phyloP scores from a whole-genome alignment of 2,797 vertebrate genomes.

The Phoeniculus purpureus region DNA sequence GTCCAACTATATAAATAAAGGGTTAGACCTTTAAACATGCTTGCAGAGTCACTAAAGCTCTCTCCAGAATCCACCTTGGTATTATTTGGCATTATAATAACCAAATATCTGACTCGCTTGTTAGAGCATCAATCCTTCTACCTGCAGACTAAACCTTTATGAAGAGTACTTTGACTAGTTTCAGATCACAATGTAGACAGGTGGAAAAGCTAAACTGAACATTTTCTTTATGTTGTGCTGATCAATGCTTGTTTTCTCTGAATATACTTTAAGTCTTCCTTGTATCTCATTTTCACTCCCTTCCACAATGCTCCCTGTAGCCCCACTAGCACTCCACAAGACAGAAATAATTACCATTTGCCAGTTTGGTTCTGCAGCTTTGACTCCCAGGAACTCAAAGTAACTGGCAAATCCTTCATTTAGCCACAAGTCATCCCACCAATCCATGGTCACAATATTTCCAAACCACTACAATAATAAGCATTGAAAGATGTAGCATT shows the following conservation, averaged over 20 bases:
- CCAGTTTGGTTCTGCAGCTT: conserved; percentile 83
- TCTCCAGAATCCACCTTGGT: neutral
- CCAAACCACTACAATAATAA: conserved; percentile 92
- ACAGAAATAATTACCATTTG: conserved; percentile 84
- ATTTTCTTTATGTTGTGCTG: neutral
- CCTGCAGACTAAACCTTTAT: neutral
- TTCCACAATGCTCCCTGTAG: neutral
- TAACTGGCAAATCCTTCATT: conserved; percentile 98
- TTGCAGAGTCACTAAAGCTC: neutral
- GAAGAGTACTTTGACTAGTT: neutral
- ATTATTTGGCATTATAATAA: neutral
- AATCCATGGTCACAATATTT: conserved; percentile 97
- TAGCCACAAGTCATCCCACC: conserved; percentile 99
- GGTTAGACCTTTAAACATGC: neutral
- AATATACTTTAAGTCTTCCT: neutral
- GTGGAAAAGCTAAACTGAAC: neutral
- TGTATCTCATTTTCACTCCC: neutral
- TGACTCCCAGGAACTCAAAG: conserved; percentile 92
- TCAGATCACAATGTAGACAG: neutral
- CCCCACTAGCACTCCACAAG: neutral
- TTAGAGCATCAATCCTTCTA: neutral
- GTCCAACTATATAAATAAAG: too few species aligned
- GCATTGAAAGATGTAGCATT: neutral
- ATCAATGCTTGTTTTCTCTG: neutral
- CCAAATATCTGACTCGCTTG: neutral